Conservation (phyloP, 2,888 invertebrate species). For the Drosophila prolongata region DNA sequence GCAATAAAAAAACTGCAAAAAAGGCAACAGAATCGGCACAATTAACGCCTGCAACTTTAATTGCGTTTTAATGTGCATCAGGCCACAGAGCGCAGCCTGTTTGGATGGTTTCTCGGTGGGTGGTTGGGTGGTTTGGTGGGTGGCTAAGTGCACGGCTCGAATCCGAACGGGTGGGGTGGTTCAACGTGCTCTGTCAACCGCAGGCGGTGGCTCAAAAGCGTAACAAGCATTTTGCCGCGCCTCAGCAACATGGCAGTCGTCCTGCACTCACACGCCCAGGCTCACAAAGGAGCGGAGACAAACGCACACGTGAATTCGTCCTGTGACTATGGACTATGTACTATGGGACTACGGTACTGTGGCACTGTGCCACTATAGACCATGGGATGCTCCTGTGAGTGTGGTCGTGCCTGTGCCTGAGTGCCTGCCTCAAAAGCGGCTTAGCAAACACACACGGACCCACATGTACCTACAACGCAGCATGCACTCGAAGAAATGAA, state of each 20-base stretch:
- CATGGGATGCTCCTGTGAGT: constrained; percentile 24
- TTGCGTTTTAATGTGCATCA: constrained; percentile 66
- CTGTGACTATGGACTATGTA: constrained; percentile 15
- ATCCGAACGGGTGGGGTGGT: constrained; percentile 13
- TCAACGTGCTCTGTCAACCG: constrained; percentile 71
- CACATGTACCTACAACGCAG: constrained; percentile 15
- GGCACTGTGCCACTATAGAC: constrained; percentile 1
- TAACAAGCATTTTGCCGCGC: constrained; percentile 68
- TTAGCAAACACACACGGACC: constrained; percentile 55
- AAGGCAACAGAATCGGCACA: constrained; percentile 44
- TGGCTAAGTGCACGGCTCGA: not conserved
- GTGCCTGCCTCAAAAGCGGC: constrained; percentile 69
- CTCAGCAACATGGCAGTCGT: constrained; percentile 50
- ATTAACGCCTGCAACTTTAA: constrained; percentile 72
- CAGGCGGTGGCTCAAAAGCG: constrained; percentile 71
- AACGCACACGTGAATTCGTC: constrained; percentile 31
- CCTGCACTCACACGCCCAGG: constrained; percentile 7
- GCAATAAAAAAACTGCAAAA: constrained; percentile 8
- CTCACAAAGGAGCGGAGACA: constrained; percentile 30
- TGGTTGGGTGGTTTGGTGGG: constrained; percentile 1
- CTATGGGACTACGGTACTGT: not conserved
- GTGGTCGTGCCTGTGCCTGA: constrained; percentile 51
- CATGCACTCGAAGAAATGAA: constrained; percentile 11
- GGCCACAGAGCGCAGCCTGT: constrained; percentile 22
- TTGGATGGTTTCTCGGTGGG: constrained; percentile 1